Evolutionary conservation across 2,888 invertebrate genomes (phyloP).

Genomic region (Augiades crinisus): DNA sequence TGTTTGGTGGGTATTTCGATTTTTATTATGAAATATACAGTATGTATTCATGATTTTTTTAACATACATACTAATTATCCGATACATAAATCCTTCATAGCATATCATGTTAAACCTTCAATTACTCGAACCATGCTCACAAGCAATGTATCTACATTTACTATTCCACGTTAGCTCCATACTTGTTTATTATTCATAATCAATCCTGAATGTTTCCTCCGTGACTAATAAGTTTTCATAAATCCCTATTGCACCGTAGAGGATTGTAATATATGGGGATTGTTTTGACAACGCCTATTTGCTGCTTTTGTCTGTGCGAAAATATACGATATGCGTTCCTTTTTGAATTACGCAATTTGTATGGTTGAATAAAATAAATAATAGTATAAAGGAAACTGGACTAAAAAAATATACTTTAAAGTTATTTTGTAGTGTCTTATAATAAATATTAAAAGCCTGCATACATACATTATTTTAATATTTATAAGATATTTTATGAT

Average conservation of each 20-base stretch:
- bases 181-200: conserved; percentile 74
- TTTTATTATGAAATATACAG: conserved; percentile 5
- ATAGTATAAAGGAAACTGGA: not conserved
- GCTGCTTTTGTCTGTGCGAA: conserved; percentile 36
- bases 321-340: not conserved
- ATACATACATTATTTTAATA: too few species aligned
- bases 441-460: too few species aligned
- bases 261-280: conserved; percentile 68
- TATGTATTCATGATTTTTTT: not conserved
- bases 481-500: too few species aligned
- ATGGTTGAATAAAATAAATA: too few species aligned
- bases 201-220: conserved; percentile 70
- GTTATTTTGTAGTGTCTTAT: too few species aligned
- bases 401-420: not conserved
- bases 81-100: not conserved
- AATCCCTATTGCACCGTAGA: conserved; percentile 72
- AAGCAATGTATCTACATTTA: conserved; percentile 45
- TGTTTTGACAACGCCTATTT: conserved; percentile 57
- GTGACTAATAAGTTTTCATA: conserved; percentile 74
- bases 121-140: conserved; percentile 37
- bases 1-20: conserved; percentile 16
- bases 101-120: conserved; percentile 37
- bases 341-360: not conserved
- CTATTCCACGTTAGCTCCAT: conserved; percentile 56
- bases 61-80: not conserved